phyloP scores from a whole-genome alignment of 2,113 vertebrate genomes.

The Bos javanicus region DNA sequence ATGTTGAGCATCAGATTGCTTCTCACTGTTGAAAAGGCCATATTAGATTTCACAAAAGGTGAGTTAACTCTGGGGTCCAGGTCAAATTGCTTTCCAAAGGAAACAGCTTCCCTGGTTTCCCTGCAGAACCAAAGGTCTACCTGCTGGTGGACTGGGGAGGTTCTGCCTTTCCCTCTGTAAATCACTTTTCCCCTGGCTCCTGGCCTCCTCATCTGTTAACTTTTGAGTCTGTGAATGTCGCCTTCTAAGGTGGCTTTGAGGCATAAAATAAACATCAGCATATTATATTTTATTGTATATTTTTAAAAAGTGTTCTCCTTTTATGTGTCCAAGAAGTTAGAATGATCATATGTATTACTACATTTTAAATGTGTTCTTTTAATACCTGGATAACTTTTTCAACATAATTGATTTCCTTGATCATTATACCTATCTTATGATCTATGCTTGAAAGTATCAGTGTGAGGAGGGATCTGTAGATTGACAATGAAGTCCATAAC shows the following conservation, averaged over 20 bases:
- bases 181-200: neutral
- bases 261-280: neutral
- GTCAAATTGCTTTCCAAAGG: constrained; percentile 2
- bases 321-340: neutral
- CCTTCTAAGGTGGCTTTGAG: neutral
- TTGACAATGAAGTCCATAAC: neutral
- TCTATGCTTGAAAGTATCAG: neutral
- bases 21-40: neutral
- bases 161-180: neutral
- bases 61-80: neutral
- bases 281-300: neutral
- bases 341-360: neutral
- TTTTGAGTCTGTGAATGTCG: neutral
- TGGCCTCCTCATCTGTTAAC: neutral
- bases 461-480: neutral
- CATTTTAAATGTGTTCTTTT: neutral
- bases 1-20: constrained; percentile 9
- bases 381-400: neutral
- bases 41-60: constrained; percentile 48
- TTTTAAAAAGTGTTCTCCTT: neutral
- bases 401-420: neutral
- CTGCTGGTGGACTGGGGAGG: neutral
- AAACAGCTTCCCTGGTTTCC: neutral
- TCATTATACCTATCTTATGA: neutral
- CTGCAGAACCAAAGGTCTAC: neutral